A percentile compares a stretch with the other conserved stretches of the same genome.
These are phyloP conservation scores for Pollimyrus isidori DNA, from an alignment of 2,113 vertebrate species.

Conservation along the genomic window DNA sequence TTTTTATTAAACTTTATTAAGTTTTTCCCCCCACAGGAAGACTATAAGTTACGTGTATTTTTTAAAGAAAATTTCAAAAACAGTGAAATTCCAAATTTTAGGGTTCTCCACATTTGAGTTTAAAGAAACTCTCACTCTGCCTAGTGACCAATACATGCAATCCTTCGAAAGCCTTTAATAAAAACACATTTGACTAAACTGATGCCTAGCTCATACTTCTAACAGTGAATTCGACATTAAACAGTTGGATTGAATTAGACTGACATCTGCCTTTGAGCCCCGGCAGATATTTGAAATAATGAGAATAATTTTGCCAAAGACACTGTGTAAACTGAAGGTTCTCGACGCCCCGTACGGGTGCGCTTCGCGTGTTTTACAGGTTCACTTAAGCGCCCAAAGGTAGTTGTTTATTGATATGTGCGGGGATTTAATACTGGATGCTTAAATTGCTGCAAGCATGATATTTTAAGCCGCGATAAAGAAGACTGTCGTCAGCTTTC, in stretches of 20 bases:
- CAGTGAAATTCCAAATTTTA: background rate
- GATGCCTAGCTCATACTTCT: conserved; percentile 41
- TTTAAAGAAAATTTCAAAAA: background rate
- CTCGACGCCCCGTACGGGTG: no score
- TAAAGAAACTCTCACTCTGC: background rate
- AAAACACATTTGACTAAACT: conserved; percentile 42
- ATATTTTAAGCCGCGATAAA: background rate
- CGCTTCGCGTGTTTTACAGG: background rate
- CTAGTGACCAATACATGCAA: background rate
- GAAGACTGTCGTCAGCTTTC: background rate
- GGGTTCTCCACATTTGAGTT: background rate
- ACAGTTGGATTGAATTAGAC: conserved; percentile 47
- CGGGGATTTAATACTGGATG: background rate
- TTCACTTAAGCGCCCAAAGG: background rate
- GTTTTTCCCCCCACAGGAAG: background rate
- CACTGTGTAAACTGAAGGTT: background rate
- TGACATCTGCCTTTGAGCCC: conserved; percentile 44
- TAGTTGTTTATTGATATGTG: background rate
- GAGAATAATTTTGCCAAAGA: conserved; percentile 20
- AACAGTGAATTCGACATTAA: conserved; percentile 33
- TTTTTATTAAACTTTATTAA: background rate
- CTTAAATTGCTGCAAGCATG: background rate
- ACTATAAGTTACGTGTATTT: background rate
- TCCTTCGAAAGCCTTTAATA: conserved; percentile 12
- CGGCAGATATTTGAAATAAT: conserved; percentile 41